Evolutionary conservation across 2,113 vertebrate species (phyloP), one percentile per base, ranked within the genome.

Genomic region (Paedocypris sp.): DNA sequence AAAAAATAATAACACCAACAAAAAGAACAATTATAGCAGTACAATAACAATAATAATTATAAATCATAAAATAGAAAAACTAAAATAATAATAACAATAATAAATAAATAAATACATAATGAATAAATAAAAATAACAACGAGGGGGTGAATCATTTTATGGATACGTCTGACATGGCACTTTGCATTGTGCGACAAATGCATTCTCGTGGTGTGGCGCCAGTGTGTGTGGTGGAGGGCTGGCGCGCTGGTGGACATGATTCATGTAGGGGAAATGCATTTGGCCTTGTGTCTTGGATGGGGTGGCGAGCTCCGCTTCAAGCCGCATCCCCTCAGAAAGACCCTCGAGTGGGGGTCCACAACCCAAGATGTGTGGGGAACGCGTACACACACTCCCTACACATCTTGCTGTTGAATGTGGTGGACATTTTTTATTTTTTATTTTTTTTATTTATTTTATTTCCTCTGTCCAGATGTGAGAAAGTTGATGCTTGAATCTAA

Each of bases 141-240:
- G n/a, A n/a, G n/a, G 72, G 68, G 61, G 73, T 75, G 73, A 70
- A 68, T 69, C 71, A 68, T 75, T 73, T 77, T 73, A 71, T 69
- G 56, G 46, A 31, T 57, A 57, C 57, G 49, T 39, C 19, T 49
- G 49, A 26, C 53, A 50, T 47, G 64, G 51, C 74, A 72, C 68
- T 67, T 59, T 66, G 28, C 65, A 66, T 73, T 73, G 70, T 67
- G 66, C 59, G 73, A 53, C 48, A 74, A 77, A 60, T 70, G 70
- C 66, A 64, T 68, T 74, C n/a, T n/a, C n/a, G n/a, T n/a, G n/a
- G n/a, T n/a, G n/a, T n/a, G n/a, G n/a, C n/a, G 42, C 28, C 59
- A 51, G 42, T 66, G 51, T 63, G 52, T 73, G 63, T 42, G 54
- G 60, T 70, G 41, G 26, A 43, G 42, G 19, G 31, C 26, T n/a